Percentiles rank a stretch among this genome's conserved stretches.
Evolutionary conservation across 2,113 vertebrate genomes (phyloP).

Genomic region (Pelobates fuscus): DNA sequence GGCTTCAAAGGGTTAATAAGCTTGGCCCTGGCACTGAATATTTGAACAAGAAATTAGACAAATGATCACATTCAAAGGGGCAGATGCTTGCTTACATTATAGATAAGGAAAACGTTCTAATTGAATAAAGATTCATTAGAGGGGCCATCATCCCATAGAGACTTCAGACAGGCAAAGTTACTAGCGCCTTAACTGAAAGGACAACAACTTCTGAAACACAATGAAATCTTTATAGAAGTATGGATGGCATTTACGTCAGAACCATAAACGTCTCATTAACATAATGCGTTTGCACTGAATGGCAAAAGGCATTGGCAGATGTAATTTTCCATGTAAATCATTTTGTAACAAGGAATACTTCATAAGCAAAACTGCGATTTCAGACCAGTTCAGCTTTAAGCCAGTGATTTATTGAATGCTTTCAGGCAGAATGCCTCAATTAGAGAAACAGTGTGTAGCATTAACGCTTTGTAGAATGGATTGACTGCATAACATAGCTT

Average conservation of each 20-base stretch:
- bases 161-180: conserved; percentile 15
- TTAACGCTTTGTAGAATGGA: no score
- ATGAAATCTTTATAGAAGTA: conserved; percentile 47
- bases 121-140: conserved; percentile 19
- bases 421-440: conserved; percentile 26
- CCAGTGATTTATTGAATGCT: conserved; percentile 21
- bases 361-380: not conserved
- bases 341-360: conserved; percentile 28
- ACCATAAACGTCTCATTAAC: conserved; percentile 29
- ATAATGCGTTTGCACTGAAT: conserved; percentile 26
- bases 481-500: no score
- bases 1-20: not conserved
- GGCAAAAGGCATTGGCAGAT: conserved; percentile 28
- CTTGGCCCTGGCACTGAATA: not conserved
- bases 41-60: not conserved
- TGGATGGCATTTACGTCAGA: conserved; percentile 45
- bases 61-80: conserved; percentile 1
- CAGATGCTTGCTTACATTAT: conserved; percentile 9
- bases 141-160: not conserved
- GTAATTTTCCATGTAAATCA: conserved; percentile 45
- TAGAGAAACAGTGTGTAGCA: not conserved
- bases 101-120: conserved; percentile 15
- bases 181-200: conserved; percentile 28
- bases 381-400: conserved; percentile 7
- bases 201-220: conserved; percentile 36